Conservation (phyloP, 2,888 invertebrate species). For the Conistra vaccinii region DNA sequence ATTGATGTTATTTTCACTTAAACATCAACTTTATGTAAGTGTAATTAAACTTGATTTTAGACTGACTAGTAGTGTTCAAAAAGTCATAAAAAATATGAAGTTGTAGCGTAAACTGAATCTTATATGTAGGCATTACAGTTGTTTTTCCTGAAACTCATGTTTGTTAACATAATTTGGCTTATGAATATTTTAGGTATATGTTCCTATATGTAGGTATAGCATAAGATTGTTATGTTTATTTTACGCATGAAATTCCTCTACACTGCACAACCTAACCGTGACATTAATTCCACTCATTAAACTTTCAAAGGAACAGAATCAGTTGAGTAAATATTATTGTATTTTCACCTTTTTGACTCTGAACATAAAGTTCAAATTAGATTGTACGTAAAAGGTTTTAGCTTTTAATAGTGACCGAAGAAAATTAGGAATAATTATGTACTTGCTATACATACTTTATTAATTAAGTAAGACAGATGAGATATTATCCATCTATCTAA, state of each 20-base stretch:
- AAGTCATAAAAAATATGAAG: too few species aligned
- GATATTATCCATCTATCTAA: background rate
- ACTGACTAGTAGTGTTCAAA: too few species aligned
- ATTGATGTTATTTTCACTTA: too few species aligned
- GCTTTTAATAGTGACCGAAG: conserved; percentile 25
- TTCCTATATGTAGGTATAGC: background rate
- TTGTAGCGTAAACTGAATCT: too few species aligned
- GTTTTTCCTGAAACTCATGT: too few species aligned
- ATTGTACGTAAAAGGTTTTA: background rate
- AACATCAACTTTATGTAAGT: too few species aligned
- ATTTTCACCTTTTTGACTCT: background rate
- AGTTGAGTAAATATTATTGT: conserved; percentile 20
- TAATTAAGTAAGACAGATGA: background rate
- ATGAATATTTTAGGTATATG: too few species aligned
- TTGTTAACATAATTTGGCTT: too few species aligned
- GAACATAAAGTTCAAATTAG: background rate
- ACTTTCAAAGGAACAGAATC: conserved; percentile 56
- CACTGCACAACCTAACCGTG: conserved; percentile 50
- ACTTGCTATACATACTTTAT: too few species aligned
- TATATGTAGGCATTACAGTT: too few species aligned
- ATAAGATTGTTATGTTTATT: conserved; percentile 29
- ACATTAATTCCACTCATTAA: conserved; percentile 66
- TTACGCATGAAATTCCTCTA: conserved; percentile 53
- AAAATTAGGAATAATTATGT: conserved; percentile 41
- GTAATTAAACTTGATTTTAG: too few species aligned